Conservation (phyloP, 2,888 invertebrate species). For the Ceratothoa steindachneri region DNA sequence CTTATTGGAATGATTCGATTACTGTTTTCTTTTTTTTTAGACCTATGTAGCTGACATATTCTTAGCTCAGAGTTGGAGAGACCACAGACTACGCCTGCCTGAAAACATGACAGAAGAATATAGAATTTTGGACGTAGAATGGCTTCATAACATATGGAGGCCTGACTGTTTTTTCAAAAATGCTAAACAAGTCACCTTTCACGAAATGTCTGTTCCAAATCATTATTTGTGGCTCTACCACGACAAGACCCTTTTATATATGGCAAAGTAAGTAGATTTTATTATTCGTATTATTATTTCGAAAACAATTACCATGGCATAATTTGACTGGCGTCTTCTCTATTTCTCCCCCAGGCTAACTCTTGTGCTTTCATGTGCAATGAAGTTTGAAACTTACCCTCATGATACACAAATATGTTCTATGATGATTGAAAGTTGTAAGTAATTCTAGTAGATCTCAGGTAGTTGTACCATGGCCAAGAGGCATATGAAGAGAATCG, state of each 20-base stretch:
- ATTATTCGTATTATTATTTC: neutral
- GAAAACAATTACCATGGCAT: no score
- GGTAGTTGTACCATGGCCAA: neutral
- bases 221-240: conserved; percentile 88
- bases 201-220: conserved; percentile 91
- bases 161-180: conserved; percentile 92
- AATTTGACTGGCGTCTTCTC: no score
- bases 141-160: conserved; percentile 75
- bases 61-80: conserved; percentile 86
- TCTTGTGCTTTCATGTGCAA: conserved; percentile 82
- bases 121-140: conserved; percentile 80
- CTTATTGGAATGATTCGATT: no score
- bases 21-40: conserved; percentile 59
- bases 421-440: conserved; percentile 91
- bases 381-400: conserved; percentile 90
- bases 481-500: neutral
- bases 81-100: conserved; percentile 79
- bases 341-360: conserved; percentile 63
- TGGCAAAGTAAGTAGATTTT: conserved; percentile 72
- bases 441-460: conserved; percentile 57
- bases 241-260: conserved; percentile 83
- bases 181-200: conserved; percentile 85
- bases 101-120: conserved; percentile 91
- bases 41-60: conserved; percentile 90
- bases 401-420: conserved; percentile 90